Conservation (phyloP, 2,888 invertebrate species). For the Pyralis farinalis region DNA sequence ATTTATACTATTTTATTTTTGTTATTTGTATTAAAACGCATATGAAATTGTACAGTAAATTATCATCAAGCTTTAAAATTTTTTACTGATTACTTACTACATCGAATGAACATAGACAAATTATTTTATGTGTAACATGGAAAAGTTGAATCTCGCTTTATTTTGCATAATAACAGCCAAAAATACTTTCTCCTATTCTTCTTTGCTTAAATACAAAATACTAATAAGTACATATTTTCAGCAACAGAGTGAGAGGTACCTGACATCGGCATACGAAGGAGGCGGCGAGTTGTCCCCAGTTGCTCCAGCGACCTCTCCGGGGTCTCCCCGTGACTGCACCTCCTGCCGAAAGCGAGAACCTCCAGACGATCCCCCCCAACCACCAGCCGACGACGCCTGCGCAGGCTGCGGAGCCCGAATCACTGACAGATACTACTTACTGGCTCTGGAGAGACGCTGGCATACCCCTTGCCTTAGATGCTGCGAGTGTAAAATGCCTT, state of each 20-base stretch:
- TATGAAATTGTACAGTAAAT: no score
- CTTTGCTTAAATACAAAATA: no score
- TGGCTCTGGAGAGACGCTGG: conserved; percentile 96
- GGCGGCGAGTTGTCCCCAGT: conserved; percentile 87
- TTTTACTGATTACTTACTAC: no score
- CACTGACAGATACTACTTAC: conserved; percentile 93
- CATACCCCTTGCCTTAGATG: conserved; percentile 95
- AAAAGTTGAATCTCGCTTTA: no score
- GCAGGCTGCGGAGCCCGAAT: conserved; percentile 94
- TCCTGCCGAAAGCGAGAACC: conserved; percentile 81
- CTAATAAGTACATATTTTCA: conserved; percentile 41
- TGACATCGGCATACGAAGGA: conserved; percentile 85
- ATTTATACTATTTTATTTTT: no score
- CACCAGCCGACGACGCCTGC: conserved; percentile 83
- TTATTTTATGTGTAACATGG: no score
- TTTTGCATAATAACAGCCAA: no score
- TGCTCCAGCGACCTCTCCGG: conserved; percentile 84
- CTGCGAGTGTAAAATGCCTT: conserved; percentile 92
- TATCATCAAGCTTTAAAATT: no score
- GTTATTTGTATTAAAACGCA: no score
- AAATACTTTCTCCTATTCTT: no score
- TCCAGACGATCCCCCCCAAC: conserved; percentile 67
- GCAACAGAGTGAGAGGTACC: conserved; percentile 87
- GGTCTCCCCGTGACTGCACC: conserved; percentile 81
- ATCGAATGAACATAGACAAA: no score